Evolutionary conservation across 2,888 invertebrate genomes (phyloP).

Genomic region (Calliscelio sp.): DNA sequence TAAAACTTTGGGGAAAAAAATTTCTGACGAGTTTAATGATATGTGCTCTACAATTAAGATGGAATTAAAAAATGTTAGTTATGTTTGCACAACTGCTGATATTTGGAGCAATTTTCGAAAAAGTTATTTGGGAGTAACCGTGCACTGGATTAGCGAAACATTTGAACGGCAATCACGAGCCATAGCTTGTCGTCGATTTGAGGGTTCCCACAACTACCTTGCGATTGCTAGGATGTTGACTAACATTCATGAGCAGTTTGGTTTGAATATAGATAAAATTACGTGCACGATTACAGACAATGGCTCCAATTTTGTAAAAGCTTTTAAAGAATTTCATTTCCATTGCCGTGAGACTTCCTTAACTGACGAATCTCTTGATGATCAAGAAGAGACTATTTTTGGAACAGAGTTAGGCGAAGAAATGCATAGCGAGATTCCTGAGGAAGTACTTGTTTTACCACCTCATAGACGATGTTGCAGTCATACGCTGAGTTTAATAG

Average conservation of each 20-base stretch:
- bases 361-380: no score
- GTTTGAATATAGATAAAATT: constrained; percentile 44
- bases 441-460: no score
- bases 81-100: constrained; percentile 40
- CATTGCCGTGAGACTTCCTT: no score
- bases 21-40: no score
- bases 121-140: constrained; percentile 47
- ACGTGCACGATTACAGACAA: constrained; percentile 69
- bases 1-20: no score
- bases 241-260: constrained; percentile 59
- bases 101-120: constrained; percentile 25
- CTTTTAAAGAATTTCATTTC: constrained; percentile 13
- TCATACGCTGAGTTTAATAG: constrained; percentile 28
- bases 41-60: not conserved
- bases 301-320: constrained; percentile 29
- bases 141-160: constrained; percentile 29
- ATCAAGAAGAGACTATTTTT: no score
- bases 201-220: constrained; percentile 63
- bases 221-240: constrained; percentile 50
- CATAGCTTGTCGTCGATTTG: constrained; percentile 69
- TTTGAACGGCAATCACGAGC: constrained; percentile 29
- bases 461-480: no score
- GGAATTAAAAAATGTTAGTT: not conserved
- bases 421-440: no score
- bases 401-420: no score